A percentile compares a stretch with the other conserved stretches of the same genome.
Conservation (phyloP, 2,113 vertebrate species). For the Pseudopodoces humilis region DNA sequence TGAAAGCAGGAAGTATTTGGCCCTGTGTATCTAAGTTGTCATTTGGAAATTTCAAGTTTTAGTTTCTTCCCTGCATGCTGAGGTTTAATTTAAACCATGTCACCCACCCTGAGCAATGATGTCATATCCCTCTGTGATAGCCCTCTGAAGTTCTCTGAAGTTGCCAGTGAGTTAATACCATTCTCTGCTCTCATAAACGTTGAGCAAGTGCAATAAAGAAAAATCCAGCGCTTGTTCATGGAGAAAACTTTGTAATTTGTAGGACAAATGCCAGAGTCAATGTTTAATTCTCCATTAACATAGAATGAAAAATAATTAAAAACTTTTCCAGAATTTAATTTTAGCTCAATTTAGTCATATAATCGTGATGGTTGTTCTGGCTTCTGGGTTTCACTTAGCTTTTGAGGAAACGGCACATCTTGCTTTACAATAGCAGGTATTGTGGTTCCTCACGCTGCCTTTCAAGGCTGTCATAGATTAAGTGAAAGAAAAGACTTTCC, state of each 20-base stretch:
- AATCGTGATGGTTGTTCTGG: background rate
- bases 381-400: background rate
- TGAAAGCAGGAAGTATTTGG: slow-evolving; percentile 39
- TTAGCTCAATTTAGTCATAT: background rate
- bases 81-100: slow-evolving; percentile 64
- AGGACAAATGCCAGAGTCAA: background rate
- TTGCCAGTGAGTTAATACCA: background rate
- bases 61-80: slow-evolving; percentile 20
- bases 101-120: background rate
- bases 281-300: background rate
- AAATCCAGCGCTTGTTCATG: background rate
- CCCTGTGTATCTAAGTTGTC: slow-evolving; percentile 22
- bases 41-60: slow-evolving; percentile 65
- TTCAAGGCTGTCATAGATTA: background rate
- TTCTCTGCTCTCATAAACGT: background rate
- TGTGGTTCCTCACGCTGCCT: background rate
- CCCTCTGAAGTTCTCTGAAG: background rate
- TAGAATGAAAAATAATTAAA: background rate
- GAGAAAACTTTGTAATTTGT: background rate
- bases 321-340: background rate
- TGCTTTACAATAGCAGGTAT: background rate
- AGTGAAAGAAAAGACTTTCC: background rate
- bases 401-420: background rate
- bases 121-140: background rate
- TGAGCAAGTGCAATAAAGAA: background rate